Percentiles rank a stretch among this genome's conserved stretches.
Evolutionary conservation across 92 coral and sea anemone species (phyloP).

Genomic region (Paramuricea clavata): DNA sequence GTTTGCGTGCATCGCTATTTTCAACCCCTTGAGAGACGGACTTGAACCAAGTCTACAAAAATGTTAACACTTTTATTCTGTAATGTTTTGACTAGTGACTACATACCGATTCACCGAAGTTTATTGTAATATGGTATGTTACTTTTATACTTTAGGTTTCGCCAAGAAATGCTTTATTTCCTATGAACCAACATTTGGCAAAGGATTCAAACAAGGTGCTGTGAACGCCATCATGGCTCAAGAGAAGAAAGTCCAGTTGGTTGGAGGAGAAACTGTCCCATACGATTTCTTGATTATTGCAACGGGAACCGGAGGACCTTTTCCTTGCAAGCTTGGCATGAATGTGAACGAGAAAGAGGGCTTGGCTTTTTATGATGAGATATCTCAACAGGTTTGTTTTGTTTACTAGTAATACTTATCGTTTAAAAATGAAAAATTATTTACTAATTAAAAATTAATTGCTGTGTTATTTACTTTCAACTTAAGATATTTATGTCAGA

Average conservation of each 20-base stretch:
- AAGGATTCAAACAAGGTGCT: conserved; percentile 81
- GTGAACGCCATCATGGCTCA: conserved; percentile 73
- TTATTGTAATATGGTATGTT: too few relatives aligned
- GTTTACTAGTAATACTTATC: too few relatives aligned
- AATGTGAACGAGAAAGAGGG: conserved; percentile 76
- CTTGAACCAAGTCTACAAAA: too few relatives aligned
- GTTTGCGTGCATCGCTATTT: too few relatives aligned
- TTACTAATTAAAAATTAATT: too few relatives aligned
- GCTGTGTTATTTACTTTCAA: too few relatives aligned
- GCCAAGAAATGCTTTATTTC: conserved; percentile 88
- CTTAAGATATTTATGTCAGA: too few relatives aligned
- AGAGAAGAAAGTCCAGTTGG: conserved; percentile 76
- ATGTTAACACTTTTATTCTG: too few relatives aligned
- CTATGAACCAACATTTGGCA: conserved; percentile 90
- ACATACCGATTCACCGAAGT: background rate
- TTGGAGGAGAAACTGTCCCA: conserved; percentile 79
- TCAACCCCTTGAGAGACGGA: too few relatives aligned
- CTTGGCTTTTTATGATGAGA: conserved; percentile 64
- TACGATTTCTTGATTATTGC: conserved; percentile 89
- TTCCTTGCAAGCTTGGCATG: conserved; percentile 88
- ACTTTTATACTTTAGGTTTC: conserved; percentile 58
- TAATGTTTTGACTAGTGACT: too few relatives aligned
- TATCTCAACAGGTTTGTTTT: conserved; percentile 70
- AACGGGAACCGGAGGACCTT: conserved; percentile 94
- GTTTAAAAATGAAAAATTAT: too few relatives aligned